Evolutionary conservation across 2,797 vertebrate species (phyloP).

Genomic region (Knipowitschia caucasica): DNA sequence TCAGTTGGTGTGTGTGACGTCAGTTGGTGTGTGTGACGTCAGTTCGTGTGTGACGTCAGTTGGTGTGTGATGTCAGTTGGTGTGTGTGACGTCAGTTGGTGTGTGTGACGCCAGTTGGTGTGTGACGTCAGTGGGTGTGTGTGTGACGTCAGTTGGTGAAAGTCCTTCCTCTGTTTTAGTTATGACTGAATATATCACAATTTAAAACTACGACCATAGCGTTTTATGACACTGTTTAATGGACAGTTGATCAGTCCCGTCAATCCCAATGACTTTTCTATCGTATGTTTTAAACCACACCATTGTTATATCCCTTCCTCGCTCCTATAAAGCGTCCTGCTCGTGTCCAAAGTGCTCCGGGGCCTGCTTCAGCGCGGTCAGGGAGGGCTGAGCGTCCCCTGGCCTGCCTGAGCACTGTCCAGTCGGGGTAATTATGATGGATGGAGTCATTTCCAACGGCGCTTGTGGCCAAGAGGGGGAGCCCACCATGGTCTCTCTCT

Average conservation of each 20-base stretch:
- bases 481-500: conserved; percentile 67
- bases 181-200: no score
- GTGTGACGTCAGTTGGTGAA: no score
- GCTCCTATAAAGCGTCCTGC: conserved; percentile 12
- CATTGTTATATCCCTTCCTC: conserved; percentile 5
- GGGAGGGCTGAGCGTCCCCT: conserved; percentile 52
- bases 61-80: no score
- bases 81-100: no score
- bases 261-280: neutral
- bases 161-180: no score
- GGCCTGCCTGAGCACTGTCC: conserved; percentile 60
- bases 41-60: no score
- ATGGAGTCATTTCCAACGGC: conserved; percentile 77
- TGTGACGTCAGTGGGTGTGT: no score
- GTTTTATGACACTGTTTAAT: neutral
- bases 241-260: neutral
- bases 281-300: neutral
- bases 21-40: no score
- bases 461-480: conserved; percentile 68
- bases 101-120: no score
- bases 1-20: no score
- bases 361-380: conserved; percentile 54
- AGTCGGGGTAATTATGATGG: conserved; percentile 80
- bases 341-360: neutral
- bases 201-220: neutral